Conservation (phyloP, 2,888 invertebrate species). For the Ceraclea dissimilis region DNA sequence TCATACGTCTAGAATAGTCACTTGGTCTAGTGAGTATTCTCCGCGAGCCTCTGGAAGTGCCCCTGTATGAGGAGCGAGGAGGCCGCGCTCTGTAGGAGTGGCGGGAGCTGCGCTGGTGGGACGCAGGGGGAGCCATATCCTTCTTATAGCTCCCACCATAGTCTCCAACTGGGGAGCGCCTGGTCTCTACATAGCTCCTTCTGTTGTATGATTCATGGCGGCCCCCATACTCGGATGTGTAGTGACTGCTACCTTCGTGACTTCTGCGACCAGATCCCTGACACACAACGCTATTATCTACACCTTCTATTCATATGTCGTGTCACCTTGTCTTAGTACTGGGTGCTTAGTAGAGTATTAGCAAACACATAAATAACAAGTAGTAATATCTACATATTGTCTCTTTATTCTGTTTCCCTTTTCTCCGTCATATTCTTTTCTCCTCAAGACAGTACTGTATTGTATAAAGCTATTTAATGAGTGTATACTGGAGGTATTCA, state of each 20-base stretch:
- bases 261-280: slow-evolving; percentile 52
- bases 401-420: too few species aligned
- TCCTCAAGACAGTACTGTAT: not conserved
- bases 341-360: not conserved
- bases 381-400: too few species aligned
- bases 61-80: slow-evolving; percentile 50
- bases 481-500: not conserved
- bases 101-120: slow-evolving; percentile 33
- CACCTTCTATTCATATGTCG: too few species aligned
- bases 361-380: not conserved
- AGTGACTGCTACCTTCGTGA: slow-evolving; percentile 50
- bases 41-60: slow-evolving; percentile 44
- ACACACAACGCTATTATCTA: slow-evolving; percentile 24
- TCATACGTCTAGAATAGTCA: slow-evolving; percentile 42
- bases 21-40: slow-evolving; percentile 38
- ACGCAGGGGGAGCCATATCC: slow-evolving; percentile 42
- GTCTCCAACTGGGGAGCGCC: slow-evolving; percentile 47
- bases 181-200: slow-evolving; percentile 47
- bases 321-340: not conserved
- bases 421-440: too few species aligned
- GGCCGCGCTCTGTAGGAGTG: slow-evolving; percentile 38
- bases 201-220: slow-evolving; percentile 50
- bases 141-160: slow-evolving; percentile 28
- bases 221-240: slow-evolving; percentile 44
- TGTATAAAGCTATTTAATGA: not conserved